Evolutionary conservation across 2,113 vertebrate species (phyloP), one percentile per base, ranked within the genome.

Genomic region (Upupa epops): DNA sequence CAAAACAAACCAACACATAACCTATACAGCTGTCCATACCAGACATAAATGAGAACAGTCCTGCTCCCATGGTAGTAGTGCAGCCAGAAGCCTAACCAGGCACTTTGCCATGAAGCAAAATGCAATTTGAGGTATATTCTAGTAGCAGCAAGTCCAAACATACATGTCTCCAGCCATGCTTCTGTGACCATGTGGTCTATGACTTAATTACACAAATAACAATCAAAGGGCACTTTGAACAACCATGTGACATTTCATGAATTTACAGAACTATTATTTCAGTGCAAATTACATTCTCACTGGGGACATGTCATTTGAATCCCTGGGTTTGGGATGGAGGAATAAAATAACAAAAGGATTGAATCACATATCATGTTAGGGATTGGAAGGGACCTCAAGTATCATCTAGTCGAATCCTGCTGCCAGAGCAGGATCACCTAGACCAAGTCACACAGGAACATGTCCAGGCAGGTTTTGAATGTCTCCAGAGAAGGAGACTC

Each of bases 271-370:
- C 59, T 8, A 60, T 22, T 68, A 20, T 70, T 96, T 83, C 83
- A 22, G 56, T 79, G 42, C 52, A 93, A 86, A 95, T 96, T 87
- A 90, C 85, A 58, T 70, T 89, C 19, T 88, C 61, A 64, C 28
- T 42, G 14, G n/a, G 88, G 56, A 83, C 90, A 69, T 37, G 9
- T n/a, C n/a, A n/a, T n/a, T n/a, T n/a, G 46, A 34, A 70, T 49
- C 18, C 24, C 10, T n/a, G 18, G 36, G 26, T 48, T n/a, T 29
- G 20, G 20, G 26, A n/a, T 32, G 31, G 45, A 48, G 29, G 72
- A 90, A 72, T 13, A n/a, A 76, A 60, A 64, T 51, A 0, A 28
- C 1, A 21, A 42, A 10, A 37, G 79, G 55, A 8, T 22, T 31
- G n/a, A 63, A n/a, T 46, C n/a, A n/a, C n/a, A n/a, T n/a, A n/a